Conservation (phyloP, 2,797 vertebrate species). For the Coregonus suidteri region DNA sequence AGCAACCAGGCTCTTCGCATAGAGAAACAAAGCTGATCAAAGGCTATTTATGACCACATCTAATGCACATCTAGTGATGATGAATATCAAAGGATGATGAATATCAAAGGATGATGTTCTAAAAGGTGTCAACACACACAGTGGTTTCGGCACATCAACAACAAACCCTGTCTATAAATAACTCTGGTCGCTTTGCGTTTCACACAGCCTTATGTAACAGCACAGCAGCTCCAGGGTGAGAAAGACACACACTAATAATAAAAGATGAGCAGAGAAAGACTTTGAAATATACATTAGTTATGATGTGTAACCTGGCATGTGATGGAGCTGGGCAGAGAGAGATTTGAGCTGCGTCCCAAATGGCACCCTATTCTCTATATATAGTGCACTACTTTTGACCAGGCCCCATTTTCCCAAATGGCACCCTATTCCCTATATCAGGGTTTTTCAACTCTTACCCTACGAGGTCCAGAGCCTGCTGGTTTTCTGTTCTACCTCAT, state of each 20-base stretch:
- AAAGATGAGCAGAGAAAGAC: neutral
- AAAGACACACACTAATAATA: neutral
- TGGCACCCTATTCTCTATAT: too few relatives aligned
- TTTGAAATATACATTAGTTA: too few relatives aligned
- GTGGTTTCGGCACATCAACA: neutral
- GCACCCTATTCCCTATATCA: too few relatives aligned
- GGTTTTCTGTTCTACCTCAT: too few relatives aligned
- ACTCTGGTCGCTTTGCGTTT: neutral
- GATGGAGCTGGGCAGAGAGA: neutral
- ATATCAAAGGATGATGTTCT: neutral
- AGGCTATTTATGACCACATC: neutral
- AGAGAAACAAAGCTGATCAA: neutral
- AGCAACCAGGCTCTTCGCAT: neutral
- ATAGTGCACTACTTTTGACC: neutral
- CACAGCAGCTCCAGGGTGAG: neutral
- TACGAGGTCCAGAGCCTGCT: too few relatives aligned
- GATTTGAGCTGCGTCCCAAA: neutral
- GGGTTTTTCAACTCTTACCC: too few relatives aligned
- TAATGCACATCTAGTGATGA: neutral
- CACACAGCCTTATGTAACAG: conserved; percentile 9
- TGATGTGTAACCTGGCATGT: neutral
- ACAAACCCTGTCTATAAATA: conserved; percentile 15
- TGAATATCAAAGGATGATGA: neutral
- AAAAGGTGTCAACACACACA: too few relatives aligned
- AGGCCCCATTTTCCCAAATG: neutral